Conservation (phyloP, 2,113 vertebrate genomes). For the Scomber japonicus region DNA sequence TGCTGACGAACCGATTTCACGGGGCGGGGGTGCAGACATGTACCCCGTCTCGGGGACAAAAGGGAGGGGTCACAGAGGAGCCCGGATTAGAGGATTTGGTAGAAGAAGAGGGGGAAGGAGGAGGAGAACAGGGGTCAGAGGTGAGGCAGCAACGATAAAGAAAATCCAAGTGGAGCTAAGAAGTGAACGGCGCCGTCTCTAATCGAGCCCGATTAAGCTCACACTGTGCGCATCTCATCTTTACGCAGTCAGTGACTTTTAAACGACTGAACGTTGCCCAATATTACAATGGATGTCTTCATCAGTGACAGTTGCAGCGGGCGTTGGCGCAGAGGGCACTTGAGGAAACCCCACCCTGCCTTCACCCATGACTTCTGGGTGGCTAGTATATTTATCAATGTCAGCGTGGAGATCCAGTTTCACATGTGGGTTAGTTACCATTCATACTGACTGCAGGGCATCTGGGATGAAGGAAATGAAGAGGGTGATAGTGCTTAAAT, state of each 20-base stretch:
- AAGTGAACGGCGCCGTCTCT: conserved; percentile 58
- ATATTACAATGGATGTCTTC: conserved; percentile 66
- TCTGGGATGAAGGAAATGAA: not conserved
- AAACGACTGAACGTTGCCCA: conserved; percentile 45
- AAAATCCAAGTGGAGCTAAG: conserved; percentile 62
- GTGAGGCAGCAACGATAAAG: conserved; percentile 64
- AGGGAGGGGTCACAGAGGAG: conserved; percentile 69
- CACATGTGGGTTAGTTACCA: not conserved
- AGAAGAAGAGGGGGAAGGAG: conserved; percentile 35
- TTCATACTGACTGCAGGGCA: not conserved
- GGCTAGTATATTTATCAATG: conserved; percentile 55
- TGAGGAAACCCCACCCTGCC: not conserved
- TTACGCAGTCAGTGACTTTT: conserved; percentile 51
- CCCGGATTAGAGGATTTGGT: conserved; percentile 78
- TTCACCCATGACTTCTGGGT: conserved; percentile 43
- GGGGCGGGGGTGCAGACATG: conserved; percentile 74
- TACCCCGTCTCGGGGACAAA: conserved; percentile 62
- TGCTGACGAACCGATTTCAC: conserved; percentile 64
- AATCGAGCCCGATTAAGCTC: conserved; percentile 70
- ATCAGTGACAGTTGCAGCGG: conserved; percentile 23
- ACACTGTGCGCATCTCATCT: conserved; percentile 68
- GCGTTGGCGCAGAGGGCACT: conserved; percentile 21
- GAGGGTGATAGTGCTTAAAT: not conserved
- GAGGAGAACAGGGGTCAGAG: conserved; percentile 68
- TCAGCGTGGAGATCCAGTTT: conserved; percentile 34